Evolutionary conservation across 2,888 invertebrate genomes (phyloP), one percentile per base, ranked within the genome.

Genomic region (Leptogaster cylindrica): DNA sequence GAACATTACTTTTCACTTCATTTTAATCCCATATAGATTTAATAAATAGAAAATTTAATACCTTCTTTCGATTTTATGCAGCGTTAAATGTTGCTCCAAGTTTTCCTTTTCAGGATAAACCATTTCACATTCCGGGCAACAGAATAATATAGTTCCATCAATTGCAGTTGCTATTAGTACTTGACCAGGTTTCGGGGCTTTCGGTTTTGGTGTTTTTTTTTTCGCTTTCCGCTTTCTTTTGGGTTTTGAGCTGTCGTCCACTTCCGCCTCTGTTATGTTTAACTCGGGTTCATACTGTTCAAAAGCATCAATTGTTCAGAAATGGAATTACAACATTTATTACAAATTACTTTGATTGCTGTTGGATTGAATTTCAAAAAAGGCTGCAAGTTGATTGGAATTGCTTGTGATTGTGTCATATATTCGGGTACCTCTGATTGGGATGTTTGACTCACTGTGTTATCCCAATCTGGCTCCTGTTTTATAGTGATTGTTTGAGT

Each of bases 111-210:
- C 90, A 0, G 90, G 89, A 77, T 91, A 91, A 0, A 90, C 90
- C 89, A 90, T 89, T 77, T 89, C 87, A 76, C 91, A 91, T 80
- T 91, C 90, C 0, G 91, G 91, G 77, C 91, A 91, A 79, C 91
- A 91, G 81, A 85, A 91, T 18, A 91, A 80, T 0, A 88, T 86
- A 0, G 89, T 87, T 12, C 92, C 92, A 75, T 91, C 91, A 0
- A 89, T 77, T 0, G 90, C 89, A 0, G 88, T 87, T 0, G 90
- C 88, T 67, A 91, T 90, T 73, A 89, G 86, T 12, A 91, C 90
- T 77, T 89, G 89, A 0, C 91, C 91, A 1, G 90, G 91, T 81
- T 90, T 88, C n/a, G 90, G 90, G 72, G 88, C 86, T 75, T 89
- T 87, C 0, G 90, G 90, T 77, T 90, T 90, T 1, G 89, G 87